Evolutionary conservation across 2,113 vertebrate genomes (phyloP).

Genomic region (Lophotis ruficrista): DNA sequence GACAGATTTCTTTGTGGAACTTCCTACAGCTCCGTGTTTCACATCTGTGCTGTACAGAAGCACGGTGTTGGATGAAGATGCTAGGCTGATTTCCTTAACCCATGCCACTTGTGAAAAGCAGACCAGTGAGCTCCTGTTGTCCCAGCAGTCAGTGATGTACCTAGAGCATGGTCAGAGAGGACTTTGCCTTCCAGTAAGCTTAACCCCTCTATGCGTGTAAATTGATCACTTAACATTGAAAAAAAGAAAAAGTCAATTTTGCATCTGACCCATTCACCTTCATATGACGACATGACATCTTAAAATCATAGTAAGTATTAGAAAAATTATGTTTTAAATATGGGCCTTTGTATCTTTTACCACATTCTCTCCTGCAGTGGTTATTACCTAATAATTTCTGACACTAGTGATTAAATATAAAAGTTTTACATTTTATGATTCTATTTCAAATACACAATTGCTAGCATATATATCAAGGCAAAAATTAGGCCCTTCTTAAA

Average conservation of each 20-base stretch:
- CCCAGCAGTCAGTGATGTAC: background rate
- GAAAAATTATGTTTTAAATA: constrained; percentile 82
- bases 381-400: constrained; percentile 85
- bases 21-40: background rate
- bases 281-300: constrained; percentile 79
- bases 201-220: constrained; percentile 67
- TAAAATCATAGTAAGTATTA: constrained; percentile 79
- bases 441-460: constrained; percentile 81
- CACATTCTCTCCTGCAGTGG: constrained; percentile 70
- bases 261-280: constrained; percentile 73
- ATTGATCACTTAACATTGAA: constrained; percentile 70
- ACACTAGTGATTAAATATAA: constrained; percentile 79
- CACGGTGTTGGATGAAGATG: background rate
- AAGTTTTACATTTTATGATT: constrained; percentile 83
- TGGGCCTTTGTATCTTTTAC: constrained; percentile 78
- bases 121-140: background rate
- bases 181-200: constrained; percentile 69
- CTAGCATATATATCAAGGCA: constrained; percentile 77
- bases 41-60: accelerated
- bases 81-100: background rate
- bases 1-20: background rate
- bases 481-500: constrained; percentile 72
- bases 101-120: background rate
- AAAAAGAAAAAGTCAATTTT: constrained; percentile 74
- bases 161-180: constrained; percentile 35